Conservation (phyloP, 2,797 vertebrate genomes). For the Spinus pinus region DNA sequence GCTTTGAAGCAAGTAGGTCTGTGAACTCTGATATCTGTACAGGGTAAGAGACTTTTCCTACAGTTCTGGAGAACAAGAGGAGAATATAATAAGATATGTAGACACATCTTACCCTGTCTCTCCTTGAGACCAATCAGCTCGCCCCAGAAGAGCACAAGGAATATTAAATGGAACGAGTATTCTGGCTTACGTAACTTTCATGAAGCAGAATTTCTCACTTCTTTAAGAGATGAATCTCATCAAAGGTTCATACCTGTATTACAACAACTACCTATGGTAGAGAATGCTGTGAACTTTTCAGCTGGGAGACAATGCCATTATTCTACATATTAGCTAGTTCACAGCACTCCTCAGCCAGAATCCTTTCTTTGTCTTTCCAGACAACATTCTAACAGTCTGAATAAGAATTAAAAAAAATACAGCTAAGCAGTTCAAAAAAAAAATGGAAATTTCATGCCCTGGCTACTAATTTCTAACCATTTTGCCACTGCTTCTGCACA, state of each 20-base stretch:
- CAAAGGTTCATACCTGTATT: not conserved
- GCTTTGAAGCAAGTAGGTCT: not conserved
- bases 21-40: not conserved
- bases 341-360: not conserved
- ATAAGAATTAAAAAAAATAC: not conserved
- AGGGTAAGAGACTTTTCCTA: not conserved
- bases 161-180: not conserved
- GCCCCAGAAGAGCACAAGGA: not conserved
- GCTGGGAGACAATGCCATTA: not conserved
- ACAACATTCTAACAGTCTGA: not conserved
- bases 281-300: not conserved
- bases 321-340: not conserved
- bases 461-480: not conserved
- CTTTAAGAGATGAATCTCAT: not conserved
- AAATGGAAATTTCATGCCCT: not conserved
- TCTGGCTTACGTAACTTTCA: not conserved
- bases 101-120: not conserved
- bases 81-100: not conserved
- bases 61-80: not conserved
- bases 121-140: not conserved
- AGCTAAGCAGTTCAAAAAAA: not conserved
- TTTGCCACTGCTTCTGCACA: not conserved
- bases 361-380: not conserved
- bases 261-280: not conserved
- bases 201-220: not conserved